Percentiles rank a stretch among this genome's conserved stretches.
Evolutionary conservation across 2,888 invertebrate species (phyloP).

Genomic region (Camponotus fellah): DNA sequence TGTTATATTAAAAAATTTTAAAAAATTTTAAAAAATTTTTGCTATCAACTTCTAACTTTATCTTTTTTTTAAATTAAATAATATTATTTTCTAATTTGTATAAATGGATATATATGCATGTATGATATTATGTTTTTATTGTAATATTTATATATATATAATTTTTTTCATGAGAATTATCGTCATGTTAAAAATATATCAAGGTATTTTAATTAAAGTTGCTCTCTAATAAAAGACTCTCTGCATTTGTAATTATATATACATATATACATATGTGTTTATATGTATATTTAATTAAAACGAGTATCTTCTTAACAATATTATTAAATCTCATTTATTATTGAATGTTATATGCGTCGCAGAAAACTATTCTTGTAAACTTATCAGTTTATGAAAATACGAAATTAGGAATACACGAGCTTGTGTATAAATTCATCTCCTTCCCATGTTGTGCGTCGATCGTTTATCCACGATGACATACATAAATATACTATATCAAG

Average conservation of each 20-base stretch:
- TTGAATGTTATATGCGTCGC: not conserved
- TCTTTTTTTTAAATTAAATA: not conserved
- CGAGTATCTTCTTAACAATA: conserved; percentile 2
- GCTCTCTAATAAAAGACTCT: not conserved
- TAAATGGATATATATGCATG: not conserved
- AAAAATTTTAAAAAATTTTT: not conserved
- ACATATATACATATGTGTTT: too few species aligned
- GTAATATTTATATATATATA: not conserved
- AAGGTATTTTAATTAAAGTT: not conserved
- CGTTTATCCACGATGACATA: conserved; percentile 15
- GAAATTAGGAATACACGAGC: conserved; percentile 20
- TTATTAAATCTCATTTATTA: conserved; percentile 12
- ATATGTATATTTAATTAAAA: not conserved
- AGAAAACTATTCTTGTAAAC: conserved; percentile 4
- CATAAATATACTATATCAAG: not conserved
- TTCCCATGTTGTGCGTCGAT: conserved; percentile 31
- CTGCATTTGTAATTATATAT: not conserved
- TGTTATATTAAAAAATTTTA: not conserved
- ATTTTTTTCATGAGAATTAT: not conserved
- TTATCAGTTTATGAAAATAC: conserved; percentile 17
- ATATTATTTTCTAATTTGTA: conserved; percentile 1
- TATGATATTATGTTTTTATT: not conserved
- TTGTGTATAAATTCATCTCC: conserved; percentile 24
- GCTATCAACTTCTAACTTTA: not conserved
- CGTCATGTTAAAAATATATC: not conserved